Conservation (phyloP, 2,888 invertebrate species). For the Caenorhabditis becei region DNA sequence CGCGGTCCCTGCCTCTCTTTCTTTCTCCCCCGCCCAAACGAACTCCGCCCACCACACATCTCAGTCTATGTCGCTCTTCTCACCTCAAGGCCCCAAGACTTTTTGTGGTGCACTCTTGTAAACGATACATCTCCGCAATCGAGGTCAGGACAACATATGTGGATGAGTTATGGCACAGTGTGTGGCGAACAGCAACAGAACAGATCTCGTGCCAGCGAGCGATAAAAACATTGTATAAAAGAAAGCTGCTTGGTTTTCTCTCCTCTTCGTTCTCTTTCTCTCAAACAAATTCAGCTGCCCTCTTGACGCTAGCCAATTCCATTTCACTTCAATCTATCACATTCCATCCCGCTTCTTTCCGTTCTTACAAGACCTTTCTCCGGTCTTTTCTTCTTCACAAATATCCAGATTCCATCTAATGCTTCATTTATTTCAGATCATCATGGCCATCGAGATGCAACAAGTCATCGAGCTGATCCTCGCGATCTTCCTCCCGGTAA, state of each 20-base stretch:
- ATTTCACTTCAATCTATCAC: no score
- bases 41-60: conserved; percentile 52
- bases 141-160: conserved; percentile 42
- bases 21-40: conserved; percentile 43
- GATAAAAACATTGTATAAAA: conserved; percentile 49
- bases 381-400: not conserved
- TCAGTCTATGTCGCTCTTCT: conserved; percentile 54
- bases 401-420: not conserved
- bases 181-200: not conserved
- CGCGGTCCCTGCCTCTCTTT: not conserved
- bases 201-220: conserved; percentile 38
- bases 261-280: conserved; percentile 1
- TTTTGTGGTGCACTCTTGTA: conserved; percentile 34
- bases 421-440: conserved; percentile 22
- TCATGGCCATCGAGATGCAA: conserved; percentile 77
- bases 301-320: not conserved
- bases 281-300: not conserved
- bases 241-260: not conserved
- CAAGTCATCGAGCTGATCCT: conserved; percentile 80
- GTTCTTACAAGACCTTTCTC: not conserved
- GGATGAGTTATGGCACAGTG: conserved; percentile 35
- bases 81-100: conserved; percentile 42
- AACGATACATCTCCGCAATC: conserved; percentile 35
- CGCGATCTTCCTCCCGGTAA: conserved; percentile 78
- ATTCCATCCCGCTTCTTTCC: no score